These are phyloP conservation scores for Aplodontia rufa DNA, from an alignment of 2,113 vertebrate species.

Conservation along the genomic window DNA sequence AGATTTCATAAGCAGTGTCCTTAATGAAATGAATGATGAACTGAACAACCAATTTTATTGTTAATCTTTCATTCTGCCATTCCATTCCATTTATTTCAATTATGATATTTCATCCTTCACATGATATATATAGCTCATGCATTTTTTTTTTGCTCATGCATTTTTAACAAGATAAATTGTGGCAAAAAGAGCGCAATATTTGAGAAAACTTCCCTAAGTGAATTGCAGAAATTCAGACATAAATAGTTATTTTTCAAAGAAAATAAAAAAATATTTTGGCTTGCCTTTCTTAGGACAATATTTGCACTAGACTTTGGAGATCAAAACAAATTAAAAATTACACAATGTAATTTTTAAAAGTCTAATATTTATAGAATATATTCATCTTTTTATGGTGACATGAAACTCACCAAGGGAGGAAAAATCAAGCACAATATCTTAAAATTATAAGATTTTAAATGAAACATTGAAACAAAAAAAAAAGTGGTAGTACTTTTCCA, in stretches of 20 bases:
- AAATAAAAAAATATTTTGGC: background rate
- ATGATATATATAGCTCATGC: slow-evolving; percentile 33
- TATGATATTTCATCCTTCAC: slow-evolving; percentile 36
- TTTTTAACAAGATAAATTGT: slow-evolving; percentile 56
- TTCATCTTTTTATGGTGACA: background rate
- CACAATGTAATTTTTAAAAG: background rate
- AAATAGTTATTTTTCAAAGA: background rate
- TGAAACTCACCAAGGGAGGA: background rate
- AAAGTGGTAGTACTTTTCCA: background rate
- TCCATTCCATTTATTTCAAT: slow-evolving; percentile 64
- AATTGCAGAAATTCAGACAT: background rate
- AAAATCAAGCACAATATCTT: background rate
- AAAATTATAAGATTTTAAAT: background rate
- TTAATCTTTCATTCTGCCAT: slow-evolving; percentile 57
- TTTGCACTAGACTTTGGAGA: background rate
- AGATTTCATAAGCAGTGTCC: slow-evolving; percentile 46
- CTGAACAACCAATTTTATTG: slow-evolving; percentile 19
- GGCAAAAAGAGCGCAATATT: background rate
- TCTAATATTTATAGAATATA: background rate
- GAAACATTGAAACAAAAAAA: background rate
- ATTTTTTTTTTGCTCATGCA: slow-evolving; percentile 51
- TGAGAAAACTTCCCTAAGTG: slow-evolving; percentile 16
- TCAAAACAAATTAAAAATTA: background rate
- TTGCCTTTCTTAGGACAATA: background rate
- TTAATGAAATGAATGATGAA: slow-evolving; percentile 63